Evolutionary conservation across 1,140 invertebrate genomes (phyloP), one percentile per base, ranked within the genome.

Genomic region (Hermatobates lingyangjiaoensis): DNA sequence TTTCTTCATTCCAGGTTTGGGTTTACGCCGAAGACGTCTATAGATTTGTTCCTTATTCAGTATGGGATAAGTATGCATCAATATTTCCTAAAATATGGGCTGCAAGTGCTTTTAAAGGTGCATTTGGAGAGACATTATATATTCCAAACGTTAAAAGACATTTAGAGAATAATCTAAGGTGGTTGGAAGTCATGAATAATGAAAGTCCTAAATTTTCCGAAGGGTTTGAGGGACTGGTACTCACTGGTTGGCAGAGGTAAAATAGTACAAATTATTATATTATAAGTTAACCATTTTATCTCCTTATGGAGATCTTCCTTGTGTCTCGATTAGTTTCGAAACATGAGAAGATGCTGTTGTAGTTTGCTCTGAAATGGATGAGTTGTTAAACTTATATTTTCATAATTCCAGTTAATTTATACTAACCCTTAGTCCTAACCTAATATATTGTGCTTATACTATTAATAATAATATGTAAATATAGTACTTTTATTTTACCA

Each of bases 51-150:
- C 66, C 68, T 1, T 63, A 64, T 23, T 68, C 48, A 63, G 62
- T 68, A 3, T 91, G 85, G 85, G 76, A 83, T 45, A 83, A 79
- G 40, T 94, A 89, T 58, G 73, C 77, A 0, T 71, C 75, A 45
- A 69, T 91, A 1, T 98, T 97, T 64, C 75, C 79, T 0, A 75
- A 77, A 24, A 75, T 92, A n/a, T 97, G 93, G 93, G 75, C 81
- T n/a, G 89, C 89, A 2, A 81, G 81, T 52, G 86, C 90, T 1
- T 94, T 84, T 61, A 94, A 94, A 71, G 90, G 84, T 12, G 86
- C 87, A 0, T 84, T 87, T 59, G 87, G 87, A 0, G 80, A 84
- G 55, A 79, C 76, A 23, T 64, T 83, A 44, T 77, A 82, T 48
- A 68, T 80, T 12, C 77, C 77, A 12, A 71, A 76, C 51, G 68